These are phyloP conservation scores for Prosapia bicincta DNA, from an alignment of 2,888 invertebrate species.

Conservation along the genomic window DNA sequence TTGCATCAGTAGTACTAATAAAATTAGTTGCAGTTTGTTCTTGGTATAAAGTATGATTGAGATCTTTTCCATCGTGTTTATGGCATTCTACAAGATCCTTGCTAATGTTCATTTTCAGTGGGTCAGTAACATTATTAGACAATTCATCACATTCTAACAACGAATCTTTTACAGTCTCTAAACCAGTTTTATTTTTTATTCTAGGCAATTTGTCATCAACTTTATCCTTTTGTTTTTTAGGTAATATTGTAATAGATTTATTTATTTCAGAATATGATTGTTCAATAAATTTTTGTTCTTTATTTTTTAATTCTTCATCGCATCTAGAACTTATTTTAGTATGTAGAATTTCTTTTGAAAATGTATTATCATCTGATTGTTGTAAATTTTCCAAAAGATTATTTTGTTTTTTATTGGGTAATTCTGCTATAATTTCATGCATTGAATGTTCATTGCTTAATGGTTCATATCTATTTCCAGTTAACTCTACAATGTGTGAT, in stretches of 20 bases:
- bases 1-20: neutral
- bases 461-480: neutral
- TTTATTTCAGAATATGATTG: neutral
- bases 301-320: too few species aligned
- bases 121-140: too few species aligned
- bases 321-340: neutral
- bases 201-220: neutral
- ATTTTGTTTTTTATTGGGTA: neutral
- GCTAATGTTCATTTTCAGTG: neutral
- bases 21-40: neutral
- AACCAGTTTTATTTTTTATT: neutral
- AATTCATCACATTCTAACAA: too few species aligned
- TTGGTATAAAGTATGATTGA: neutral
- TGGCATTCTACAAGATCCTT: neutral
- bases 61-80: too few species aligned
- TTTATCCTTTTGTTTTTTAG: neutral
- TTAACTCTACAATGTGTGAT: too few species aligned
- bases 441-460: neutral
- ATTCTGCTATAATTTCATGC: neutral
- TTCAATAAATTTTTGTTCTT: neutral
- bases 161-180: neutral
- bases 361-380: neutral
- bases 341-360: neutral
- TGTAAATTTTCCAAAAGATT: neutral
- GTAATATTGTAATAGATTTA: neutral